These are phyloP conservation scores for Spodoptera exigua DNA, from an alignment of 2,888 invertebrate genomes.

Conservation along the genomic window DNA sequence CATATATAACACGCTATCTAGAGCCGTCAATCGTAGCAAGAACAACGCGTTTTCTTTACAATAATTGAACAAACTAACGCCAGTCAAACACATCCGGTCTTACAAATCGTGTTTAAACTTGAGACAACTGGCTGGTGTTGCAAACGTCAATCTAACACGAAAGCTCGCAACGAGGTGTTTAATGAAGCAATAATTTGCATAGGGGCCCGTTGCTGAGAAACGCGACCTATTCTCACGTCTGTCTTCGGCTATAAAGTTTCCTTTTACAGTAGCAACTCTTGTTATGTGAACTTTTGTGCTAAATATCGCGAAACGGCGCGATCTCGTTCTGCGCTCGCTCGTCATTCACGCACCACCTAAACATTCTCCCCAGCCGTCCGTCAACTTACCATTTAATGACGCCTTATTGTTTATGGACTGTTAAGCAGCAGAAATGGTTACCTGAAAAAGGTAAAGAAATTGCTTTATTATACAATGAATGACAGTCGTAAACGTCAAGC, in stretches of 20 bases:
- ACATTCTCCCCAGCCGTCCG: constrained; percentile 45
- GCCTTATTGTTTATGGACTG: constrained; percentile 67
- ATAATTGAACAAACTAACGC: constrained; percentile 80
- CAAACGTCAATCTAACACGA: constrained; percentile 82
- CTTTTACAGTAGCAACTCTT: constrained; percentile 77
- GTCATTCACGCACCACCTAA: constrained; percentile 58
- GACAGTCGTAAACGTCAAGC: constrained; percentile 64
- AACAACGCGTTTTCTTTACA: constrained; percentile 67
- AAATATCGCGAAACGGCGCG: constrained; percentile 61
- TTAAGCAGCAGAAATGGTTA: constrained; percentile 73
- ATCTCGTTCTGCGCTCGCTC: constrained; percentile 46
- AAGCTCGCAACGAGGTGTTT: constrained; percentile 83
- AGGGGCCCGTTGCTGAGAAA: constrained; percentile 75
- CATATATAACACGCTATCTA: constrained; percentile 46
- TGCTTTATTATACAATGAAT: constrained; percentile 68
- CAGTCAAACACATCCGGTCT: constrained; percentile 84
- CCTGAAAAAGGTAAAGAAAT: constrained; percentile 77
- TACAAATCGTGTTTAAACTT: constrained; percentile 71
- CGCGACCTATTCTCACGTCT: constrained; percentile 85
- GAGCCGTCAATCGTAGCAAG: constrained; percentile 48
- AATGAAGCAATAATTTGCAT: constrained; percentile 89
- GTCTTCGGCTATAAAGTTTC: constrained; percentile 72
- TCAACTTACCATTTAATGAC: constrained; percentile 77
- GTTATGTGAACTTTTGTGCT: constrained; percentile 72
- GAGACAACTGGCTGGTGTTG: constrained; percentile 62